Evolutionary conservation across 2,888 invertebrate genomes (phyloP).

Genomic region (Apantesis nais): DNA sequence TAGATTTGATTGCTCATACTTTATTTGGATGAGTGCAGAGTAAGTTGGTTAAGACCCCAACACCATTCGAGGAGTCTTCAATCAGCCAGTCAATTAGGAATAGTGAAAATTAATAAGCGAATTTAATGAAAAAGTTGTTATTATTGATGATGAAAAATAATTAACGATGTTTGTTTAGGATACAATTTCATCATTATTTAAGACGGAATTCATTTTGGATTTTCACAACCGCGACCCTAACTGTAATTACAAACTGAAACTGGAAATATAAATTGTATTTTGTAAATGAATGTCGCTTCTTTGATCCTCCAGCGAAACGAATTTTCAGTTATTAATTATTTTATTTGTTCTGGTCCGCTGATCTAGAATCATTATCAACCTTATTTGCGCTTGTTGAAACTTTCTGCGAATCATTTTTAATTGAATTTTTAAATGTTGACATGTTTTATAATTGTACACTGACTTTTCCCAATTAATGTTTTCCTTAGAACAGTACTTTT

Average conservation of each 20-base stretch:
- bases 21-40: too few relatives aligned
- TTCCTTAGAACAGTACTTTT: background rate
- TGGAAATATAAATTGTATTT: slow-evolving; percentile 47
- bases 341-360: slow-evolving; percentile 54
- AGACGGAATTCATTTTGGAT: slow-evolving; percentile 34
- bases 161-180: slow-evolving; percentile 31
- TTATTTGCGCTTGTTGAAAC: slow-evolving; percentile 19
- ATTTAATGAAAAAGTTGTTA: background rate
- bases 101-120: background rate
- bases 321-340: slow-evolving; percentile 59
- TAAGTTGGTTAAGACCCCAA: too few relatives aligned
- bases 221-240: slow-evolving; percentile 27
- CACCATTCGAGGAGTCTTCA: too few relatives aligned
- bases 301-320: slow-evolving; percentile 49
- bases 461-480: background rate
- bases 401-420: slow-evolving; percentile 10
- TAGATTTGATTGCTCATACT: too few relatives aligned
- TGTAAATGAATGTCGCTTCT: slow-evolving; percentile 48
- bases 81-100: background rate
- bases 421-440: slow-evolving; percentile 3
- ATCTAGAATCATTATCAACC: slow-evolving; percentile 51
- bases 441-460: background rate
- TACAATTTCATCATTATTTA: slow-evolving; percentile 33
- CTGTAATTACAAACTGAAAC: slow-evolving; percentile 39
- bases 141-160: slow-evolving; percentile 21